phyloP scores from a whole-genome alignment of 2,797 vertebrate genomes.

The Argyrosomus regius region DNA sequence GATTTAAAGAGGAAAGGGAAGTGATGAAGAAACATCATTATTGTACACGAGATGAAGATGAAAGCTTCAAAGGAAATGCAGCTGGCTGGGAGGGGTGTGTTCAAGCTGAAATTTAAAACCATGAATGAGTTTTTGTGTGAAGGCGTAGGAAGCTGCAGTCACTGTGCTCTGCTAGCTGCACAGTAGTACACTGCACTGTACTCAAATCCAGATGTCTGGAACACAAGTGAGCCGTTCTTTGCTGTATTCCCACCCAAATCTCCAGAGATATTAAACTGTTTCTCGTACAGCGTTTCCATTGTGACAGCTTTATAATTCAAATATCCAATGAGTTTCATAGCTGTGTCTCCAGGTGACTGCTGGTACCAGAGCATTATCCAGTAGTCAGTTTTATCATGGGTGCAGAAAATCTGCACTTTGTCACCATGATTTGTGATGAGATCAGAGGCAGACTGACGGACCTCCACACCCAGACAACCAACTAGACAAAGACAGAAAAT shows the following conservation, averaged over 20 bases:
- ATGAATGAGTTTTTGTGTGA: no score
- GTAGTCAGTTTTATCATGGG: slow-evolving; percentile 46
- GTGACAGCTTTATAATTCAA: neutral
- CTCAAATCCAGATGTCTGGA: no score
- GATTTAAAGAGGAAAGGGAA: no score
- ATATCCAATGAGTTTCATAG: slow-evolving; percentile 47
- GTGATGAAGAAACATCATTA: no score
- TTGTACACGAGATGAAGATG: no score
- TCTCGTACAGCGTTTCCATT: slow-evolving; percentile 1
- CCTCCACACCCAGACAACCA: slow-evolving; percentile 41
- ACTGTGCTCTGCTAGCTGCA: no score
- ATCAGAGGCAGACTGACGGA: slow-evolving; percentile 43
- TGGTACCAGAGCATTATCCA: slow-evolving; percentile 56
- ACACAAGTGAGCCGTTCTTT: neutral
- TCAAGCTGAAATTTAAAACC: no score
- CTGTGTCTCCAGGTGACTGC: slow-evolving; percentile 21
- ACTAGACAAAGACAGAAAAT: slow-evolving; percentile 10
- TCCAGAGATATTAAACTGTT: neutral
- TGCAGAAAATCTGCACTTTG: slow-evolving; percentile 46
- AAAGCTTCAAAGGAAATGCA: no score
- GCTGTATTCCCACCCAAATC: neutral
- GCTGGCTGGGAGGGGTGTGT: no score
- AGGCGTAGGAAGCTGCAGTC: no score
- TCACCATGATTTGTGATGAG: neutral
- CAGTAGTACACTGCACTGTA: no score